phyloP scores from a whole-genome alignment of 2,888 invertebrate genomes.

The Amaurobius ferox region DNA sequence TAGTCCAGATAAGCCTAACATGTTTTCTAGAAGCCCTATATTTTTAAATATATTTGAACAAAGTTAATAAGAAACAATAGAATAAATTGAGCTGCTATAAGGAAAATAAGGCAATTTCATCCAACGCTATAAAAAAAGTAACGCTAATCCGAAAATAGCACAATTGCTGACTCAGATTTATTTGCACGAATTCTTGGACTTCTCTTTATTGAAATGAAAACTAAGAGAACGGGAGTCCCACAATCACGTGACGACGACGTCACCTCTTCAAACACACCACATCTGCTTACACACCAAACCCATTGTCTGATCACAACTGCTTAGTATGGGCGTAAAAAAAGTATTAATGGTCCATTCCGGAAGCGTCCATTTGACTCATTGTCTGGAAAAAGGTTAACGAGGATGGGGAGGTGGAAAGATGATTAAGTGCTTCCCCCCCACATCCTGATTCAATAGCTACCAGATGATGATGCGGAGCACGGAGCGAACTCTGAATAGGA shows the following conservation, averaged over 20 bases:
- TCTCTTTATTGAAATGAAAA: no score
- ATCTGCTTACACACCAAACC: constrained; percentile 13
- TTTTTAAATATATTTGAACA: no score
- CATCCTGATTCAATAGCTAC: constrained; percentile 45
- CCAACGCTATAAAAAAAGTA: no score
- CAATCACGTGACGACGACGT: background rate
- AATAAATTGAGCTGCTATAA: no score
- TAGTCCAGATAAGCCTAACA: no score
- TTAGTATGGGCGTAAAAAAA: background rate
- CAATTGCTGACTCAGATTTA: no score
- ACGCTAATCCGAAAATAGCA: no score
- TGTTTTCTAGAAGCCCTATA: no score
- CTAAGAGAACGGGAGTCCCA: no score
- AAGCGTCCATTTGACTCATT: constrained; percentile 16
- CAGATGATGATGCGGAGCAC: constrained; percentile 35
- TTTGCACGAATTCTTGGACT: no score
- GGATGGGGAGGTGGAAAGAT: constrained; percentile 3
- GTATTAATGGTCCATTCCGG: background rate
- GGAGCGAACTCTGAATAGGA: background rate
- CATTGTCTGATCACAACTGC: background rate
- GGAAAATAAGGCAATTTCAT: no score
- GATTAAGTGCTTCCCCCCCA: constrained; percentile 5
- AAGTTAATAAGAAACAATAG: no score
- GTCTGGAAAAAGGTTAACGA: constrained; percentile 16
- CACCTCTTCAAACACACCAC: background rate